Evolutionary conservation across 2,888 invertebrate species (phyloP).

Genomic region (Pegoplata infirma): DNA sequence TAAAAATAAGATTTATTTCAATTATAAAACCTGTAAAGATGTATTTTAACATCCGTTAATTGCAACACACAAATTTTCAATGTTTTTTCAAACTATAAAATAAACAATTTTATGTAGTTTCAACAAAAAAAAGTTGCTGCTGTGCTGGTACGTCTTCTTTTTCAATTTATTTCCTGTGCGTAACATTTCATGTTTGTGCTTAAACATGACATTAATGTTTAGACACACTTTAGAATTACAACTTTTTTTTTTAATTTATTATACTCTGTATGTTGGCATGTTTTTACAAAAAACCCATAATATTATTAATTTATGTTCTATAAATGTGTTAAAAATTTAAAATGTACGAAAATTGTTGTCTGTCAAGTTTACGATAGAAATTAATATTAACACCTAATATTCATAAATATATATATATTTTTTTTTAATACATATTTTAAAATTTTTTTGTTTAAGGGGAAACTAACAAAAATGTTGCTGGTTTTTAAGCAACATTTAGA

Average conservation of each 20-base stretch:
- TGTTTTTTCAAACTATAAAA: no score
- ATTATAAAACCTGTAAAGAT: no score
- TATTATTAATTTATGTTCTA: conserved; percentile 42
- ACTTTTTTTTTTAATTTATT: conserved; percentile 13
- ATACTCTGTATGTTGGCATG: conserved; percentile 3
- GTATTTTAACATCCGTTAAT: no score
- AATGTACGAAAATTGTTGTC: not conserved
- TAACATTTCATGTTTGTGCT: conserved; percentile 45
- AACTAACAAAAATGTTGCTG: no score
- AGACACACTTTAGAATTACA: conserved; percentile 22
- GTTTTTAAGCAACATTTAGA: no score
- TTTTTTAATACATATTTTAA: no score
- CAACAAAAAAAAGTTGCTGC: no score
- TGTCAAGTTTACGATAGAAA: not conserved
- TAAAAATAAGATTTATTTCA: no score
- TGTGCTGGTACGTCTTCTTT: no score
- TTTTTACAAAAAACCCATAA: conserved; percentile 16
- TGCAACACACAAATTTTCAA: no score
- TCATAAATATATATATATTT: conserved; percentile 2
- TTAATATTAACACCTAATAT: conserved; percentile 37
- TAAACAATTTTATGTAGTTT: no score
- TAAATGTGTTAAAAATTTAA: conserved; percentile 40
- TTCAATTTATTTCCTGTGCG: not conserved
- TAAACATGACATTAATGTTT: conserved; percentile 53
- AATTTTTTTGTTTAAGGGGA: no score